Percentiles rank a stretch among this genome's conserved stretches.
These are phyloP conservation scores for Bothrops jararaca DNA, from an alignment of 2,113 vertebrate species.

Conservation along the genomic window DNA sequence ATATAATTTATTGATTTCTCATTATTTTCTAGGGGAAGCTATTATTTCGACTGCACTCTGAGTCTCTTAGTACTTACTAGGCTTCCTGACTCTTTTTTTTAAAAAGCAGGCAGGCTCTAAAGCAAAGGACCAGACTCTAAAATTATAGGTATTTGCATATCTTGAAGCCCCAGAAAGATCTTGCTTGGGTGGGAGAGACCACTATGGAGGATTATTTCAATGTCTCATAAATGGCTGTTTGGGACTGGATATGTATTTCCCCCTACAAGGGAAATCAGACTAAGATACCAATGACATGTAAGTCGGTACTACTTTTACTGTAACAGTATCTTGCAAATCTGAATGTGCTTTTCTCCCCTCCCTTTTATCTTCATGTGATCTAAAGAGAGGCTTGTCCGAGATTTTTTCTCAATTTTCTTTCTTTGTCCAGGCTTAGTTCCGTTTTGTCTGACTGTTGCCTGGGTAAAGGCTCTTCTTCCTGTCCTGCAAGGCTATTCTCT, in stretches of 20 bases:
- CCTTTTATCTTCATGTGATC: background rate
- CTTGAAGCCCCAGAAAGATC: background rate
- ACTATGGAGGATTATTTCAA: background rate
- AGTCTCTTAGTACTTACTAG: background rate
- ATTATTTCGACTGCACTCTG: background rate
- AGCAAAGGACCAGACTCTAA: background rate
- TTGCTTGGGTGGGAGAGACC: background rate
- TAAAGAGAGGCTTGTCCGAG: background rate
- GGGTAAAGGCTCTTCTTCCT: background rate
- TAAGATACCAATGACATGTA: background rate
- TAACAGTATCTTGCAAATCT: background rate
- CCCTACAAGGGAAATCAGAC: background rate
- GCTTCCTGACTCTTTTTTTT: background rate
- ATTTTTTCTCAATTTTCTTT: background rate
- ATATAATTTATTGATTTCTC: background rate
- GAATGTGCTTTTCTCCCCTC: background rate
- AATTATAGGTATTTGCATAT: background rate
- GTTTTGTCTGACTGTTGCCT: background rate
- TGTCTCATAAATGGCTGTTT: background rate
- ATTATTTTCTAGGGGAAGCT: background rate
- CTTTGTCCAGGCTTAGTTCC: background rate
- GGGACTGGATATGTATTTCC: background rate
- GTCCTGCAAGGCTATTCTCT: background rate
- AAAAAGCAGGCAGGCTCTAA: background rate
- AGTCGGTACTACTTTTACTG: background rate